Percentiles rank a stretch among this genome's conserved stretches.
Evolutionary conservation across 2,797 vertebrate species (phyloP).

Genomic region (Gadopsis bispinosus): DNA sequence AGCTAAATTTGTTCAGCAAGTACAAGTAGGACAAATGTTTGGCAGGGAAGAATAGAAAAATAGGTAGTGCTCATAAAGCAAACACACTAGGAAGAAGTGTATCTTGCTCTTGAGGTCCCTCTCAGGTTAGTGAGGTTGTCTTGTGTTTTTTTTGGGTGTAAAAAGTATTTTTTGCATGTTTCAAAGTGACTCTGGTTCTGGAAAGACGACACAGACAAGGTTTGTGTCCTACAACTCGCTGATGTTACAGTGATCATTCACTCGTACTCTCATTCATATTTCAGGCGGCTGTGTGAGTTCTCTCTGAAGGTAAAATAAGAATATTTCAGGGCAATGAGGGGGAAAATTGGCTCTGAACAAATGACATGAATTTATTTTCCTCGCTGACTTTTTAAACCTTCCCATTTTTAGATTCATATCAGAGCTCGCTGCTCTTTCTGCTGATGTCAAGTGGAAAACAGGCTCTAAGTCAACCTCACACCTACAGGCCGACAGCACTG

Average conservation of each 20-base stretch:
- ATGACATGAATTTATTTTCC: constrained; percentile 13
- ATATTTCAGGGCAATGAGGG: not conserved
- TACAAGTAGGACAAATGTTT: not conserved
- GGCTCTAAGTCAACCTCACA: constrained; percentile 28
- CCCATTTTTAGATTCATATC: constrained; percentile 1
- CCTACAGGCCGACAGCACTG: not conserved
- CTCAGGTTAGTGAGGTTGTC: not conserved
- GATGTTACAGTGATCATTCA: not conserved
- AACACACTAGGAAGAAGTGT: not conserved
- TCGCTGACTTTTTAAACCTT: constrained; percentile 26
- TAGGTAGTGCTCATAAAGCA: not conserved
- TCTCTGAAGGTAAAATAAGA: not conserved
- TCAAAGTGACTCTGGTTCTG: not conserved
- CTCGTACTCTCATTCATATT: constrained; percentile 11
- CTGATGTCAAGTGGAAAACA: constrained; percentile 44
- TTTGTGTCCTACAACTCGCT: not conserved
- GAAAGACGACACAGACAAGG: not conserved
- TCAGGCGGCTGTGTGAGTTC: not conserved
- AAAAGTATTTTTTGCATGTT: not conserved
- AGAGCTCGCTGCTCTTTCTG: constrained; percentile 8
- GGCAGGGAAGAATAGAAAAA: not conserved
- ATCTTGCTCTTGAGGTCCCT: not conserved
- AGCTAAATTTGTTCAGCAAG: not conserved
- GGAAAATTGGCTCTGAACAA: not conserved
- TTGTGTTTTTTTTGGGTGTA: not conserved